Evolutionary conservation across 2,797 vertebrate genomes (phyloP).

Genomic region (Poeciliopsis paucimaculata): DNA sequence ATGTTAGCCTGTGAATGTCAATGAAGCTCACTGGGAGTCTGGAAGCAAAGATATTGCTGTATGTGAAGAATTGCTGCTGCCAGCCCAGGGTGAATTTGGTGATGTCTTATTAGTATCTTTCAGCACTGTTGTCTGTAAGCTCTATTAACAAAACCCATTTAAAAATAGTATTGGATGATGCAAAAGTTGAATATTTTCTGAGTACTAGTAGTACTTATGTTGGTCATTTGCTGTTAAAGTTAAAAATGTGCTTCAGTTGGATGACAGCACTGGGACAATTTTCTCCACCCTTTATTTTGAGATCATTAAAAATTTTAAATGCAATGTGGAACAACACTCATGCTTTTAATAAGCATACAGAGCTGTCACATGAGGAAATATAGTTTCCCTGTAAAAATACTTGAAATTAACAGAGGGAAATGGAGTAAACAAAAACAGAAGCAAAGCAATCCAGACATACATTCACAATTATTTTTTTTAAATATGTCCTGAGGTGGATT

Average conservation of each 20-base stretch:
- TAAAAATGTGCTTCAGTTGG: neutral
- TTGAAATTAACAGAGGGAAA: neutral
- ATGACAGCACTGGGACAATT: neutral
- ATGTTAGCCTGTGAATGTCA: conserved; percentile 41
- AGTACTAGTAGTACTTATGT: neutral
- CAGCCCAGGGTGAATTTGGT: conserved; percentile 6
- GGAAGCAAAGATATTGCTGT: conserved; percentile 7
- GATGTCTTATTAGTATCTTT: conserved; percentile 14
- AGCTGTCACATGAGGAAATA: neutral
- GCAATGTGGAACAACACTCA: neutral
- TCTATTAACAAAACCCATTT: neutral
- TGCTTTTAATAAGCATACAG: neutral
- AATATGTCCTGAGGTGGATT: neutral
- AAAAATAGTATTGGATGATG: neutral
- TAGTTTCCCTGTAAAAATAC: neutral
- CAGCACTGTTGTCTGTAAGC: conserved; percentile 9
- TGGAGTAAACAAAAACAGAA: neutral
- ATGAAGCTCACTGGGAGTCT: conserved; percentile 29
- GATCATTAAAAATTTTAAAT: neutral
- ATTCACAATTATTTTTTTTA: neutral
- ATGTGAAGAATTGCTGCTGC: conserved; percentile 5
- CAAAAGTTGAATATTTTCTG: neutral
- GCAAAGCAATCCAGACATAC: neutral
- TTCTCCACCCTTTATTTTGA: neutral
- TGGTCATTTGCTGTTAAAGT: neutral